phyloP scores from a whole-genome alignment of 1,140 invertebrate species.

The Tigriopus japonicus region DNA sequence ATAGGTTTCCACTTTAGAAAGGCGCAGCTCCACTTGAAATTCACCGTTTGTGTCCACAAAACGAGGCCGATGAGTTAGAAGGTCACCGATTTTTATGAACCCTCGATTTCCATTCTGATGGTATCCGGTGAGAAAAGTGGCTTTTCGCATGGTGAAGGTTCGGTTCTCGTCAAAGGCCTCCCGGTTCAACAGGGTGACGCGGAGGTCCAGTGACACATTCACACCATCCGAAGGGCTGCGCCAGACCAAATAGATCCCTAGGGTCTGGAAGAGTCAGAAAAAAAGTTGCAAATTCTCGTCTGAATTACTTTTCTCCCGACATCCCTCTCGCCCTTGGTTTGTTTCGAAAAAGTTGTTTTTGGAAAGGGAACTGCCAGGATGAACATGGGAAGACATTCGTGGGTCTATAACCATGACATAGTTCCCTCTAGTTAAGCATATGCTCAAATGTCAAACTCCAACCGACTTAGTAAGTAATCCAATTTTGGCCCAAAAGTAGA shows the following conservation, averaged over 20 bases:
- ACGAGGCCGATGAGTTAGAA: slow-evolving; percentile 38
- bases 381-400: no score
- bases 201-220: slow-evolving; percentile 59
- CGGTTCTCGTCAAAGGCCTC: slow-evolving; percentile 71
- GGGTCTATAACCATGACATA: no score
- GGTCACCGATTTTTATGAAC: slow-evolving; percentile 55
- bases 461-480: no score
- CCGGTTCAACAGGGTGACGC: slow-evolving; percentile 60
- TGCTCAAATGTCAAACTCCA: no score
- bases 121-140: slow-evolving; percentile 51
- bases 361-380: no score
- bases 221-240: slow-evolving; percentile 48
- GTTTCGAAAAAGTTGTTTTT: no score
- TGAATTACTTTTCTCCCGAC: not conserved
- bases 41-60: slow-evolving; percentile 66
- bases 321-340: not conserved
- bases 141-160: slow-evolving; percentile 54
- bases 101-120: slow-evolving; percentile 55
- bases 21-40: slow-evolving; percentile 57
- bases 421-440: no score
- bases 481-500: no score
- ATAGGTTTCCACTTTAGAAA: slow-evolving; percentile 52
- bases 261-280: slow-evolving; percentile 14
- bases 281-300: not conserved
- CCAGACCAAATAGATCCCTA: slow-evolving; percentile 59